These are phyloP conservation scores for Dryobotodes eremita DNA, from an alignment of 2,888 invertebrate species.

Conservation along the genomic window DNA sequence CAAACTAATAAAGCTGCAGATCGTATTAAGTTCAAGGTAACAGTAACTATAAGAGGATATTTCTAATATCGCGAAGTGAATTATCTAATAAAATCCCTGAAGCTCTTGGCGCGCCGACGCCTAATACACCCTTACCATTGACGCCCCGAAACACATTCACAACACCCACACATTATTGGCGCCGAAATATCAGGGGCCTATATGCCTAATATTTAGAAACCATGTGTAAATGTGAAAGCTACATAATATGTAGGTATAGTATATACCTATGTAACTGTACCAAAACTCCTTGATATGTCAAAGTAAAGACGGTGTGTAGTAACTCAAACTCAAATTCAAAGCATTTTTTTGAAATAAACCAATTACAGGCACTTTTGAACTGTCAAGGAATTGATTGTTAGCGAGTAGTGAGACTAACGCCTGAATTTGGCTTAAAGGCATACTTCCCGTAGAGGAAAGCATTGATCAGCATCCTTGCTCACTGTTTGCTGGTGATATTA, in stretches of 20 bases:
- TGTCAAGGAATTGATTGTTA: too few relatives aligned
- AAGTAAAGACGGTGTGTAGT: neutral
- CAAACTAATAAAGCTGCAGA: neutral
- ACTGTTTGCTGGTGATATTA: neutral
- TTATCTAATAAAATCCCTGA: slow-evolving; percentile 43
- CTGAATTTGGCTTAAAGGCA: neutral
- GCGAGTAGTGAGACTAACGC: neutral
- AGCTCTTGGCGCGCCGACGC: slow-evolving; percentile 23
- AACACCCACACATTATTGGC: slow-evolving; percentile 43
- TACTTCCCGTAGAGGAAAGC: neutral
- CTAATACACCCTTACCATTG: slow-evolving; percentile 31
- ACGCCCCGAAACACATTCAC: slow-evolving; percentile 44
- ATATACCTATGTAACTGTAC: neutral
- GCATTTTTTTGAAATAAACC: too few relatives aligned
- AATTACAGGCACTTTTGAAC: too few relatives aligned
- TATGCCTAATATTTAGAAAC: slow-evolving; percentile 6
- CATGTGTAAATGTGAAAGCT: neutral
- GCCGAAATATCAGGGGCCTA: slow-evolving; percentile 11
- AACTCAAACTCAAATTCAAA: too few relatives aligned
- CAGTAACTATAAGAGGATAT: slow-evolving; percentile 23
- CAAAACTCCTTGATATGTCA: neutral
- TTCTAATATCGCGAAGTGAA: slow-evolving; percentile 35
- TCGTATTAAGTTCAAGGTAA: slow-evolving; percentile 31
- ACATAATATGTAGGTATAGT: neutral
- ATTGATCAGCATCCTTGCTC: neutral